A percentile compares a stretch with the other conserved stretches of the same genome.
Evolutionary conservation across 2,888 invertebrate species (phyloP).

Genomic region (Diplolepis rosae): DNA sequence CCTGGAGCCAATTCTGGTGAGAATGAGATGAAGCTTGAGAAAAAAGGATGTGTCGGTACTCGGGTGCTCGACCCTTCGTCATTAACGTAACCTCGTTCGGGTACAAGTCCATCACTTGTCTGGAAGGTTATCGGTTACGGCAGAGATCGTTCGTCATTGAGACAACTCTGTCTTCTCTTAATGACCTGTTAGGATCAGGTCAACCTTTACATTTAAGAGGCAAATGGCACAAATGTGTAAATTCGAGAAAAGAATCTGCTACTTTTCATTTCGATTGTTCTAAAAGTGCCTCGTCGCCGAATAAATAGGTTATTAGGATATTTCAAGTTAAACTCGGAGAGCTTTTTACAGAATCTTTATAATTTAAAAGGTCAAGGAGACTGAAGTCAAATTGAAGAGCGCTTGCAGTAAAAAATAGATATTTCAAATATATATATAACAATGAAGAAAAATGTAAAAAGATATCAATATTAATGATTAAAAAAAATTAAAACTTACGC

Average conservation of each 20-base stretch:
- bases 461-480: neutral
- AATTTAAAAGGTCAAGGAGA: neutral
- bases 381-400: neutral
- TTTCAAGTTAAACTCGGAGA: neutral
- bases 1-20: neutral
- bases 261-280: neutral
- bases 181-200: neutral
- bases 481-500: neutral
- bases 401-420: neutral
- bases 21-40: neutral
- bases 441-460: no score
- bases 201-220: neutral
- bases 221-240: neutral
- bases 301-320: neutral
- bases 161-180: conserved; percentile 4
- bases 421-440: no score
- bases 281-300: neutral
- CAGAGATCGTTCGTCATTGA: conserved; percentile 10
- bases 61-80: neutral
- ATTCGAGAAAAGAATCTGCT: neutral
- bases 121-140: conserved; percentile 19
- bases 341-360: neutral
- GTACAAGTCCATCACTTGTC: conserved; percentile 23
- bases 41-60: neutral
- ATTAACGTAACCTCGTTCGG: conserved; percentile 19